These are phyloP conservation scores for Maccullochella peelii DNA, from an alignment of 2,113 vertebrate species.

Conservation along the genomic window DNA sequence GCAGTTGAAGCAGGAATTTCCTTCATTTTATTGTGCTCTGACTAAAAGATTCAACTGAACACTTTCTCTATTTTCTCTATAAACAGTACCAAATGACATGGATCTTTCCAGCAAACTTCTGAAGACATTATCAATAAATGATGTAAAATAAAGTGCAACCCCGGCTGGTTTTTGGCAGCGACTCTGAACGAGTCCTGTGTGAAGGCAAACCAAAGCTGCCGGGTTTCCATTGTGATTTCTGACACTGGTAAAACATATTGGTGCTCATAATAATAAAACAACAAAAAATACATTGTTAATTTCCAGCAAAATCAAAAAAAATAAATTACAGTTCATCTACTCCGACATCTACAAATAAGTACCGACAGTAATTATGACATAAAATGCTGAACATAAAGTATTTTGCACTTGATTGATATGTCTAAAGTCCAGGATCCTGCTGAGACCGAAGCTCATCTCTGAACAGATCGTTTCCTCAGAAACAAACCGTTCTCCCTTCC, in stretches of 20 bases:
- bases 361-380: conserved; percentile 23
- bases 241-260: background rate
- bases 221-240: background rate
- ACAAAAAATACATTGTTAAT: conserved; percentile 12
- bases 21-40: conserved; percentile 18
- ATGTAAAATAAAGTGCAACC: conserved; percentile 16
- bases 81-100: background rate
- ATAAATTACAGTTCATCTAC: conserved; percentile 67
- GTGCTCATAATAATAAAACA: background rate
- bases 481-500: background rate
- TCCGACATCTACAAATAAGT: conserved; percentile 27
- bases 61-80: background rate
- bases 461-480: background rate
- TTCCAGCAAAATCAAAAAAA: conserved; percentile 52
- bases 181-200: background rate
- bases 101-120: background rate
- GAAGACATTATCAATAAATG: background rate
- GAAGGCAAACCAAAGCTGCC: conserved; percentile 25
- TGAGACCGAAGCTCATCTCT: background rate
- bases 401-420: conserved; percentile 46
- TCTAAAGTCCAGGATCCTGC: background rate
- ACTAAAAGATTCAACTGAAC: background rate
- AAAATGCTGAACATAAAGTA: conserved; percentile 4
- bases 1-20: background rate
- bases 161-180: conserved; percentile 8